Evolutionary conservation across 2,113 vertebrate species (phyloP), one percentile per base, ranked within the genome.

Genomic region (Heterocephalus glaber): DNA sequence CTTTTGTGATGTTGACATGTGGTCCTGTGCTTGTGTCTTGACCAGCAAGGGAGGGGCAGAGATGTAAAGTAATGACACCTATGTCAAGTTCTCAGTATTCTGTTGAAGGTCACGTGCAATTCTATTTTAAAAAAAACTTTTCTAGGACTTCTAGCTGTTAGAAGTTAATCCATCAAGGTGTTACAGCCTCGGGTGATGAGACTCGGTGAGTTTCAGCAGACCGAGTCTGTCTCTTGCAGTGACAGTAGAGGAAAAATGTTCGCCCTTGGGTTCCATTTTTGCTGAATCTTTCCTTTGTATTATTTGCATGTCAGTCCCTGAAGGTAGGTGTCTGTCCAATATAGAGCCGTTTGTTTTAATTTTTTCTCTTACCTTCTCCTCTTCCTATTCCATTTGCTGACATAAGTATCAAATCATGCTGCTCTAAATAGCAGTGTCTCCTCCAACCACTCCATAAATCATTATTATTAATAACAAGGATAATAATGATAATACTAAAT

Each of bases 381-480:
- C 28, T 86, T 90, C 65, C 82, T 72, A 16, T 77, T 91, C 44
- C 17, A 3, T 81, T 87, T 90, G 80, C 74, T 66, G 84, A 85
- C 72, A 87, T 91, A 65, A 96, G 60, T 85, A 49, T 90, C 86
- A 83, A 87, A 58, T 84, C 74, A 44, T 72, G 66, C 47, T 58
- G 54, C 92, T 96, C 63, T 85, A 86, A 95, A 82, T 58, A 91
- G 92, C 68, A 85, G 80, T 9, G 41, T 63, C 77, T 95, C 72
- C 63, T 92, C 94, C 47, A 79, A 68, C 63, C 26, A 60, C 77
- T 93, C 60, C 77, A 26, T 90, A 96, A 96, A 93, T 97, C 81
- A 52, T 88, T 87, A 96, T 96, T 97, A 95, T 97, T 97, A 97
- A 95, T 95, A 96, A 94, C 65, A 65, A 95, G 93, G 80, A 85